phyloP scores from a whole-genome alignment of 2,113 vertebrate species.

The Coturnix japonica region DNA sequence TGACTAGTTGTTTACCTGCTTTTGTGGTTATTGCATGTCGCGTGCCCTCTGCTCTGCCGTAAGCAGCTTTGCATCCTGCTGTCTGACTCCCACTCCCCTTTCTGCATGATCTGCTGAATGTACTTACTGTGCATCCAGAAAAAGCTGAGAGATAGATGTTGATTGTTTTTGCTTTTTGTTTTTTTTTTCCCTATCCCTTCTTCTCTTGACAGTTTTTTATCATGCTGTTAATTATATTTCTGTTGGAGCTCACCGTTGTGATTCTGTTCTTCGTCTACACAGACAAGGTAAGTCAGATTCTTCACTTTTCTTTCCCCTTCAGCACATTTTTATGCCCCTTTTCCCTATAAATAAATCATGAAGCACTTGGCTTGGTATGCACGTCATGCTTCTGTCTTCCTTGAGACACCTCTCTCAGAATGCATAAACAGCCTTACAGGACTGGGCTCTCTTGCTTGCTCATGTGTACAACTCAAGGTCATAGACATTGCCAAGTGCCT shows the following conservation, averaged over 20 bases:
- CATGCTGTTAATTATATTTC: conserved; percentile 91
- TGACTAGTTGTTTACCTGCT: background rate
- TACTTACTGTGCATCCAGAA: background rate
- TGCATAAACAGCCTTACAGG: conserved; percentile 51
- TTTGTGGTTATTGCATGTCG: background rate
- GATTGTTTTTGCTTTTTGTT: conserved; percentile 48
- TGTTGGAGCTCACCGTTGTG: conserved; percentile 90
- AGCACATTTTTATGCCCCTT: conserved; percentile 62
- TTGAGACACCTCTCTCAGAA: conserved; percentile 54
- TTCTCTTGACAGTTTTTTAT: conserved; percentile 92
- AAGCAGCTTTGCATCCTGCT: background rate
- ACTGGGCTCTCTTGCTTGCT: conserved; percentile 9
- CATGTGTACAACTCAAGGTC: conserved; percentile 56
- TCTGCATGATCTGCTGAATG: background rate
- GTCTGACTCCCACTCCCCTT: background rate
- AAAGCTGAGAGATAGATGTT: conserved; percentile 49
- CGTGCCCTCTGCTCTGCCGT: background rate
- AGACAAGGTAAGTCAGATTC: conserved; percentile 86
- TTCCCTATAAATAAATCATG: conserved; percentile 70
- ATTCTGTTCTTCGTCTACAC: conserved; percentile 96
- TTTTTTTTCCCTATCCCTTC: conserved; percentile 32
- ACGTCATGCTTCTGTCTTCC: conserved; percentile 54
- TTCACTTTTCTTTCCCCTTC: conserved; percentile 61
- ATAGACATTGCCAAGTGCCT: conserved; percentile 17
- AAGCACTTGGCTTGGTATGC: conserved; percentile 64